Percentiles rank a stretch among this genome's conserved stretches.
Conservation (phyloP, 2,113 vertebrate species). For the Hoplias malabaricus region DNA sequence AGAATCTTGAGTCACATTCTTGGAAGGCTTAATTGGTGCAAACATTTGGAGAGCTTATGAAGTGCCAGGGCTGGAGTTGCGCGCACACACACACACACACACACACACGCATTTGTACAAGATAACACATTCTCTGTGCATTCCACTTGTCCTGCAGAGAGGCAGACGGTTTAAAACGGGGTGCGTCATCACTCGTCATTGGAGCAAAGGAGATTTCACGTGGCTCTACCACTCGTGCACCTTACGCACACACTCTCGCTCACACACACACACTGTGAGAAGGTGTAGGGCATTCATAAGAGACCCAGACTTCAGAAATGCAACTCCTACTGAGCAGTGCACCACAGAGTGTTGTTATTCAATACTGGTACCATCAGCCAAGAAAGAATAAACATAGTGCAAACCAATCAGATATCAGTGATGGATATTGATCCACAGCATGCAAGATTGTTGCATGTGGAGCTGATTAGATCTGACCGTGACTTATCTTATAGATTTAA, state of each 20-base stretch:
- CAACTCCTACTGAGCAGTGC: neutral
- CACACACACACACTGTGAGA: neutral
- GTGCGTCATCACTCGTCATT: conserved; percentile 49
- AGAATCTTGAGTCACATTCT: conserved; percentile 71
- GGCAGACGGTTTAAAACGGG: conserved; percentile 44
- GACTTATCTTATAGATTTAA: no score
- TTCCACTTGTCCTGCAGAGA: conserved; percentile 34
- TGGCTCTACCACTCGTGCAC: conserved; percentile 21
- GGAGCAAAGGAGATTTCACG: conserved; percentile 40
- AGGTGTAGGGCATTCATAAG: neutral
- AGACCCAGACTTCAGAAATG: neutral
- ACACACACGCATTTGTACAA: conserved; percentile 24
- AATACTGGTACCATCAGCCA: neutral
- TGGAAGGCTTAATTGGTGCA: conserved; percentile 56
- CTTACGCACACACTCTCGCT: neutral
- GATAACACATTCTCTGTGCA: conserved; percentile 34
- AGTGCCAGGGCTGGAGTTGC: conserved; percentile 37
- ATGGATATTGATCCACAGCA: neutral
- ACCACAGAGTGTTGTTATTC: neutral
- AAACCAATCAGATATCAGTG: neutral
- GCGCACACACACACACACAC: conserved; percentile 35
- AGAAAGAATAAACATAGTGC: neutral
- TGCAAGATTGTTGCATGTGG: neutral
- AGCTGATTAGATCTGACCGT: no score
- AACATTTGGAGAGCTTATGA: conserved; percentile 71